Base-by-base conservation (phyloP, 2,888 invertebrate genomes). In the Scelioninae gen. 1 region DNA sequence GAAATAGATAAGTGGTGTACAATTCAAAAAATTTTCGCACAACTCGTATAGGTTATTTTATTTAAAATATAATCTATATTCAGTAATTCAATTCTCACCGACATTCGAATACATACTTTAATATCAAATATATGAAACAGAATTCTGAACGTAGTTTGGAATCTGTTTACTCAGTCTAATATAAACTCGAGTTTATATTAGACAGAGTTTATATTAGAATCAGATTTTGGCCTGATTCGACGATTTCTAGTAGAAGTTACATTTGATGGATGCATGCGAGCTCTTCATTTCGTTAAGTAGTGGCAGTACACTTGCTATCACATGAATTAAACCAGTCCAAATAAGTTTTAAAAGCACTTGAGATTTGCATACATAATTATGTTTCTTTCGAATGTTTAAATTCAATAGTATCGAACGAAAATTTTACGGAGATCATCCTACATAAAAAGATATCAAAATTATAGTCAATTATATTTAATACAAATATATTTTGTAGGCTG, bases 161-260 rank as follows among this genome's bases (percentile, higher is more conserved):
- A 53, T 53, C 47, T 65, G 40, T 65, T 75, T 65, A 75, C 75
- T 8, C 56, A 75, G 75, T 74, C 56, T 56, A 65, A 49, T 75
- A 65, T 75, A 75, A 75, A 56, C 63, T 58, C 9, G 47, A 75
- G 56, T 75, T 75, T 65, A 75, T 49, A 75, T 65, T 65, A 56
- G n/a, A n/a, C n/a, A n/a, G 47, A 75, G 56, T 75, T 75, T 65
- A 75, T 49, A 75, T 65, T 65, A 56, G n/a, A n/a, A n/a, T n/a
- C n/a, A n/a, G 56, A 65, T 74, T 74, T 74, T 16, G 55, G 63
- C 55, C 63, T 74, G 56, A 74, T 75, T 65, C 53, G 56, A 75
- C 56, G 58, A 75, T 75, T 75, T 65, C 75, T 75, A 31, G 13
- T 56, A 47, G 65, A 75, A 75, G 65, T 75, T 75, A 60, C 58